phyloP scores from a whole-genome alignment of 1,140 invertebrate species.

The Elymnias hypermnestra region DNA sequence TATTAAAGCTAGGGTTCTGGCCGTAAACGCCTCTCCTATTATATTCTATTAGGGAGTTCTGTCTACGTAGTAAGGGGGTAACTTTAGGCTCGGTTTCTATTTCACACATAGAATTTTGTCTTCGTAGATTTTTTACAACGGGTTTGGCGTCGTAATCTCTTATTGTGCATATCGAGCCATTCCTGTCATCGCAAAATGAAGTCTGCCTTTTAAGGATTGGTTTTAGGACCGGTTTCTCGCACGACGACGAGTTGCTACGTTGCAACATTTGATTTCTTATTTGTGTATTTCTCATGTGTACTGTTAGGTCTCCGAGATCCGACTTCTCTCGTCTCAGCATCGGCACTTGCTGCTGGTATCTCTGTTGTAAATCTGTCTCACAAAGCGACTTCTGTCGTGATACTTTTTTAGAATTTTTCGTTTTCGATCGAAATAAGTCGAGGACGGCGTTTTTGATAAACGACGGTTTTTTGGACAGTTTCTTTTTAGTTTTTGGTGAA shows the following conservation, averaged over 20 bases:
- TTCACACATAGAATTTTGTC: constrained; percentile 73
- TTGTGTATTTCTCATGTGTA: constrained; percentile 58
- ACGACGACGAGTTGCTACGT: constrained; percentile 72
- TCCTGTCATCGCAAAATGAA: constrained; percentile 70
- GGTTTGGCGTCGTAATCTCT: constrained; percentile 67
- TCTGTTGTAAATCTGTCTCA: constrained; percentile 66
- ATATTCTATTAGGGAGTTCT: constrained; percentile 75
- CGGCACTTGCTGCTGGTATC: constrained; percentile 45
- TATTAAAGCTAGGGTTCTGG: constrained; percentile 66
- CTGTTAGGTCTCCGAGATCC: constrained; percentile 54
- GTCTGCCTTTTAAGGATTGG: constrained; percentile 72
- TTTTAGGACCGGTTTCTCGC: constrained; percentile 66
- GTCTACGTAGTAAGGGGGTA: constrained; percentile 71
- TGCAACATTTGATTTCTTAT: constrained; percentile 70
- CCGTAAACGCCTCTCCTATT: constrained; percentile 65
- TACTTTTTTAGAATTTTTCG: constrained; percentile 69
- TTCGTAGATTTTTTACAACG: constrained; percentile 46
- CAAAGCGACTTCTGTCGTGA: constrained; percentile 71
- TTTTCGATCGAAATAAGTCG: constrained; percentile 74
- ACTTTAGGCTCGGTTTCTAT: constrained; percentile 75
- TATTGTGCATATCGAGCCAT: constrained; percentile 56
- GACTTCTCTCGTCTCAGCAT: constrained; percentile 69
- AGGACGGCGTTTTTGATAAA: constrained; percentile 75
- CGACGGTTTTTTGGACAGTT: constrained; percentile 74
- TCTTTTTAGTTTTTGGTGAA: constrained; percentile 75